A percentile compares a stretch with the other conserved stretches of the same genome.
phyloP scores from a whole-genome alignment of 2,797 vertebrate species.

The Pampus argenteus region DNA sequence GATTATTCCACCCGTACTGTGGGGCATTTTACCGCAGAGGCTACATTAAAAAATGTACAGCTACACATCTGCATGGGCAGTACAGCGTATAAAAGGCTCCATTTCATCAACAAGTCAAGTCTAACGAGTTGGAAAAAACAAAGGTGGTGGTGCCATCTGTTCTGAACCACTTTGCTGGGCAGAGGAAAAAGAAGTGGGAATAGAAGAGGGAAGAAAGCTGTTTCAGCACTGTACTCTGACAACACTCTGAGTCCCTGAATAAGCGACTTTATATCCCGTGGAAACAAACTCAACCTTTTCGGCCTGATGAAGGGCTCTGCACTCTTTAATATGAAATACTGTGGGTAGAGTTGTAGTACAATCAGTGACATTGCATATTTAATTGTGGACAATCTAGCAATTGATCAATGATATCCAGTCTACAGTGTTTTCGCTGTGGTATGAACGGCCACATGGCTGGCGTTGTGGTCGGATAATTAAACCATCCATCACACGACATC shows the following conservation, averaged over 20 bases:
- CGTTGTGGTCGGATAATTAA: conserved; percentile 78
- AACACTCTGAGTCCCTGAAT: conserved; percentile 54
- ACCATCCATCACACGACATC: conserved; percentile 77
- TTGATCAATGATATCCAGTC: conserved; percentile 76
- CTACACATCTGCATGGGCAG: conserved; percentile 81
- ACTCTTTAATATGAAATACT: conserved; percentile 59
- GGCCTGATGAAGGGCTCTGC: conserved; percentile 41
- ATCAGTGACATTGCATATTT: conserved; percentile 68
- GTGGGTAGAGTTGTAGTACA: conserved; percentile 46
- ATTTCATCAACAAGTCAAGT: conserved; percentile 87
- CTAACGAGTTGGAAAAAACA: conserved; percentile 86
- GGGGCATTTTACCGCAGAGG: conserved; percentile 42
- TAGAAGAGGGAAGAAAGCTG: conserved; percentile 33
- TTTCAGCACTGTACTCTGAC: conserved; percentile 62
- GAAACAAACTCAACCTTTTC: conserved; percentile 60
- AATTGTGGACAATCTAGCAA: conserved; percentile 70
- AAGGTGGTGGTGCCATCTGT: conserved; percentile 86
- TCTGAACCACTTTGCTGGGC: conserved; percentile 73
- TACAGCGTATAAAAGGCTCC: conserved; percentile 80
- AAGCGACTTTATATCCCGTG: conserved; percentile 61
- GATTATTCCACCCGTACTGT: conserved; percentile 23
- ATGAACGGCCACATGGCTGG: conserved; percentile 65
- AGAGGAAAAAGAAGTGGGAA: conserved; percentile 46
- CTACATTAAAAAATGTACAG: conserved; percentile 60
- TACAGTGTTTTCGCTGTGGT: conserved; percentile 64